phyloP scores from a whole-genome alignment of 2,113 vertebrate species.

The Thomomys bottae region DNA sequence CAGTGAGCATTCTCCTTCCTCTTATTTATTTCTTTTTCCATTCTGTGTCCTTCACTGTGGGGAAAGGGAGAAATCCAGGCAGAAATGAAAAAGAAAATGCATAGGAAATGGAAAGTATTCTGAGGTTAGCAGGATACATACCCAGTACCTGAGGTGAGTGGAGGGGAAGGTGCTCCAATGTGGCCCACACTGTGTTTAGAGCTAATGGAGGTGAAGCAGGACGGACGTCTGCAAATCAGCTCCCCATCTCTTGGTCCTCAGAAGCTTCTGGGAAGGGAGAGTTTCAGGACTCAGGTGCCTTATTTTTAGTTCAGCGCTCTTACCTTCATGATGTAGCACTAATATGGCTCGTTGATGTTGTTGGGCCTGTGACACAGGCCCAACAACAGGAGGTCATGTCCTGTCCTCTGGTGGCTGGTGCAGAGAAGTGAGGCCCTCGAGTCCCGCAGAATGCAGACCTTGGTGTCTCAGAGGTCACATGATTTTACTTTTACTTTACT shows the following conservation, averaged over 20 bases:
- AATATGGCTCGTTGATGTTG: neutral
- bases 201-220: neutral
- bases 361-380: rapidly evolving
- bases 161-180: neutral
- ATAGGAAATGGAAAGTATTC: neutral
- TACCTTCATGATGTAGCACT: rapidly evolving
- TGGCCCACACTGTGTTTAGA: neutral
- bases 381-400: neutral
- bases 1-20: neutral
- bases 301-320: neutral
- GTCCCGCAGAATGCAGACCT: too few species aligned
- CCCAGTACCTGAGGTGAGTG: rapidly evolving
- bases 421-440: neutral
- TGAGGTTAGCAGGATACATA: neutral
- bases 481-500: neutral
- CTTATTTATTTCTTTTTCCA: too few species aligned
- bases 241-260: neutral
- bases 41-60: neutral
- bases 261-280: neutral
- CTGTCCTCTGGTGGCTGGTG: neutral
- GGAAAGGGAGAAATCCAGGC: neutral
- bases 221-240: neutral
- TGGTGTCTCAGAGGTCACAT: neutral
- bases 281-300: neutral
- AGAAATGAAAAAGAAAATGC: neutral